Evolutionary conservation across 1,140 invertebrate genomes (phyloP), one percentile per base, ranked within the genome.

Genomic region (Alviniconcha marisindica): DNA sequence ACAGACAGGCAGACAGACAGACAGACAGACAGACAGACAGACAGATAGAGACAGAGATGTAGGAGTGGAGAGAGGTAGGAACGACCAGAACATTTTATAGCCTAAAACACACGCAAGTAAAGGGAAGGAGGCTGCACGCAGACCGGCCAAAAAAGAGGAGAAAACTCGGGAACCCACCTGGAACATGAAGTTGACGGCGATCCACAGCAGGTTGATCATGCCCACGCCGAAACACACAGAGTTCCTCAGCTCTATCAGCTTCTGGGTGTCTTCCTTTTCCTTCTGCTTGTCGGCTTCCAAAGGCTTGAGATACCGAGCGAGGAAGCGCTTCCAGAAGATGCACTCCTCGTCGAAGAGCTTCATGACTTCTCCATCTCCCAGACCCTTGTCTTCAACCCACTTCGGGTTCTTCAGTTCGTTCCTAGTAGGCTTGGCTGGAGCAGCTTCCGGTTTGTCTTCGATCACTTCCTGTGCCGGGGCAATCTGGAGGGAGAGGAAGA

Each of bases 131-230:
- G n/a, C n/a, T n/a, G n/a, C n/a, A n/a, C n/a, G n/a, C n/a, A n/a
- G n/a, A n/a, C n/a, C n/a, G n/a, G n/a, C n/a, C n/a, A n/a, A n/a
- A n/a, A n/a, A n/a, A n/a, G n/a, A n/a, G n/a, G n/a, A n/a, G n/a
- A n/a, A n/a, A n/a, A n/a, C n/a, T n/a, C n/a, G n/a, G n/a, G n/a
- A n/a, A 48, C 60, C 85, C 0, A 85, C 85, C 85, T 92, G 91
- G 66, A 93, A 91, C 89, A 92, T 91, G 81, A 92, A 93, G 83
- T 91, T 92, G 36, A 93, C 84, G 2, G 90, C 89, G 40, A 93
- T 88, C 92, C 92, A 93, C 24, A 93, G 82, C 0, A 91, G 79
- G 80, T 93, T 93, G 7, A 90, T 83, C 81, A 93, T 89, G 4
- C 87, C 86, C 82, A 93, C 87, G 2, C 83, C 89, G 83, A 89